These are phyloP conservation scores for Cyanoderma ruficeps DNA, from an alignment of 2,113 vertebrate genomes.

Conservation along the genomic window DNA sequence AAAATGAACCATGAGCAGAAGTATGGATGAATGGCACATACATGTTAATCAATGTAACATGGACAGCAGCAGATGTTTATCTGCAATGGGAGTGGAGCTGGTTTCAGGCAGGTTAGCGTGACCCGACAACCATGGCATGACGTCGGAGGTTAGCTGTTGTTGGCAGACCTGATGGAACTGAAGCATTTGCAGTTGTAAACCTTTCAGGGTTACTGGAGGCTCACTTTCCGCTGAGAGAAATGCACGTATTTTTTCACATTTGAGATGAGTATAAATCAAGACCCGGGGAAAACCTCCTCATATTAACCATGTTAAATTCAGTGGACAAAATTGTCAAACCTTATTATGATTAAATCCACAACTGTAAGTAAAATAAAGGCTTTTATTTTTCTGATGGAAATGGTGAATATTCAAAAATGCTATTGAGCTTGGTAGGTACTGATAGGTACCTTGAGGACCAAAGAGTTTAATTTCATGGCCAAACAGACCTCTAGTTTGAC, in stretches of 20 bases:
- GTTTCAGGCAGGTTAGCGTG: constrained; percentile 79
- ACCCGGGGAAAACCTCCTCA: not conserved
- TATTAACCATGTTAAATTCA: not conserved
- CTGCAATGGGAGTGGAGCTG: constrained; percentile 67
- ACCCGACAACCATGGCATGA: constrained; percentile 60
- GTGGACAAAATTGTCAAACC: not conserved
- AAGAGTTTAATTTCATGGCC: not conserved
- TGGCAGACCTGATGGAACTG: constrained; percentile 71
- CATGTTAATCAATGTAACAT: constrained; percentile 71
- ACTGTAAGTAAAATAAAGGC: not conserved
- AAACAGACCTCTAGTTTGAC: not conserved
- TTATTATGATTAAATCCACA: not conserved
- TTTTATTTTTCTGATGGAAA: not conserved
- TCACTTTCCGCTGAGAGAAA: constrained; percentile 38
- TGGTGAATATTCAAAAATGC: not conserved
- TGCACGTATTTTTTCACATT: constrained; percentile 27
- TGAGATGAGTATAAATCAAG: constrained; percentile 10
- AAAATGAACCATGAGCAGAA: constrained; percentile 74
- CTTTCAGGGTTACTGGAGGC: constrained; percentile 69
- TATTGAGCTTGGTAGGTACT: not conserved
- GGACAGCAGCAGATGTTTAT: constrained; percentile 72
- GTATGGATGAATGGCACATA: constrained; percentile 70
- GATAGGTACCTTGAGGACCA: not conserved
- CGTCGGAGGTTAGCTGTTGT: constrained; percentile 33
- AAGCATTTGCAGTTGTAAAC: constrained; percentile 81